Percentiles rank a stretch among this genome's conserved stretches.
Conservation (phyloP, 2,797 vertebrate species). For the Anniella stebbinsi region DNA sequence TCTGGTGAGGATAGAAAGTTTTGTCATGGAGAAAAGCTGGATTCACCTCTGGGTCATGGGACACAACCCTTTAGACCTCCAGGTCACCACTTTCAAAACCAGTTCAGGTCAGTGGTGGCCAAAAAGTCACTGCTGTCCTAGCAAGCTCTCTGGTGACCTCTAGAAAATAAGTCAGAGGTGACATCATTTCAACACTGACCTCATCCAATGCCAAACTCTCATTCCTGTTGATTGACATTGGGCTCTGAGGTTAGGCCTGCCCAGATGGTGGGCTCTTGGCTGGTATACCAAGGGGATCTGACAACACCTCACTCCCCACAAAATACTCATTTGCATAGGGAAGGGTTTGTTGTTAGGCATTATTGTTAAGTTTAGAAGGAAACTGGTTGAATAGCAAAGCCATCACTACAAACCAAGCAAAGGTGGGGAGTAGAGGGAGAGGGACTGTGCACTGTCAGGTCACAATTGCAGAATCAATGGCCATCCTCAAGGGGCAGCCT, state of each 20-base stretch:
- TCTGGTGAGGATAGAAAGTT: neutral
- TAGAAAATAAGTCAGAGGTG: neutral
- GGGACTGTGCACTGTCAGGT: neutral
- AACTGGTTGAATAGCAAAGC: neutral
- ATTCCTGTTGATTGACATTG: neutral
- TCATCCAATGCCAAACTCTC: neutral
- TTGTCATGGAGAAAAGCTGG: neutral
- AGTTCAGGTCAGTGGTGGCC: neutral
- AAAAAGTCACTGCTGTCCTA: neutral
- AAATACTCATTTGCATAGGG: neutral
- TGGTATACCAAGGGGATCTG: neutral
- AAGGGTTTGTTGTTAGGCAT: neutral
- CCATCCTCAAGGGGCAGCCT: neutral
- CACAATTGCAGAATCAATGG: neutral
- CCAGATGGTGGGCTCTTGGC: neutral
- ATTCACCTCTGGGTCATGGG: neutral
- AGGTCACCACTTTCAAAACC: conserved; percentile 2
- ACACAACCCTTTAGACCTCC: conserved; percentile 5
- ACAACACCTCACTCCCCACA: neutral
- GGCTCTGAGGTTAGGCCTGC: neutral
- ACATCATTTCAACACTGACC: neutral
- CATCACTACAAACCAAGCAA: neutral
- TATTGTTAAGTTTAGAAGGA: neutral
- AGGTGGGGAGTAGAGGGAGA: neutral
- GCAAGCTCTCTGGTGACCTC: neutral